Conservation (phyloP, 2,888 invertebrate species). For the Archips crataeganus region DNA sequence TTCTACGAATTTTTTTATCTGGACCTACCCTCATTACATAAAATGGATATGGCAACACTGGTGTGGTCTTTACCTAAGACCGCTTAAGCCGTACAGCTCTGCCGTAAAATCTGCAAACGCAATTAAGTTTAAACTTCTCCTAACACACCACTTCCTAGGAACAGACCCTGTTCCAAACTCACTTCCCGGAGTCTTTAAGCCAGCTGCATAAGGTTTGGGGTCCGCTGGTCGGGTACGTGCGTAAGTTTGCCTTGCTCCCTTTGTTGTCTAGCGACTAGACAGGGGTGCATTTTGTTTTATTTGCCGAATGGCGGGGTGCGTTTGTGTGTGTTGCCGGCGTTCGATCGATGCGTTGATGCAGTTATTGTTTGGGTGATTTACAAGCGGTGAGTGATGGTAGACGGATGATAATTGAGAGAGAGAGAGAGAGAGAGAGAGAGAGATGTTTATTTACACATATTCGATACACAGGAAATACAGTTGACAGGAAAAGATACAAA, state of each 20-base stretch:
- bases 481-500: too few relatives aligned
- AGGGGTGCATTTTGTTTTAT: conserved; percentile 79
- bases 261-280: conserved; percentile 83
- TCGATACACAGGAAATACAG: too few relatives aligned
- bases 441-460: too few relatives aligned
- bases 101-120: conserved; percentile 78
- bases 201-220: conserved; percentile 48
- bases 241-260: conserved; percentile 68
- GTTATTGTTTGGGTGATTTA: conserved; percentile 44
- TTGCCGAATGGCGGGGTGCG: conserved; percentile 64
- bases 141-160: conserved; percentile 76
- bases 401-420: background rate
- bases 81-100: conserved; percentile 52
- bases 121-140: conserved; percentile 78
- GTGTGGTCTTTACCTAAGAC: background rate
- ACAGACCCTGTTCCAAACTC: conserved; percentile 36
- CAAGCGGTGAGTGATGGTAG: conserved; percentile 23
- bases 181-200: conserved; percentile 43
- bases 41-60: too few relatives aligned
- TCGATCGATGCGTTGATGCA: conserved; percentile 65
- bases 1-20: too few relatives aligned
- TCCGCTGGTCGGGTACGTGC: conserved; percentile 44
- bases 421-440: too few relatives aligned
- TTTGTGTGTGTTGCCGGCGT: conserved; percentile 48
- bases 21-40: too few relatives aligned